Evolutionary conservation across 2,888 invertebrate species (phyloP).

Genomic region (Drosophila buzzatii): DNA sequence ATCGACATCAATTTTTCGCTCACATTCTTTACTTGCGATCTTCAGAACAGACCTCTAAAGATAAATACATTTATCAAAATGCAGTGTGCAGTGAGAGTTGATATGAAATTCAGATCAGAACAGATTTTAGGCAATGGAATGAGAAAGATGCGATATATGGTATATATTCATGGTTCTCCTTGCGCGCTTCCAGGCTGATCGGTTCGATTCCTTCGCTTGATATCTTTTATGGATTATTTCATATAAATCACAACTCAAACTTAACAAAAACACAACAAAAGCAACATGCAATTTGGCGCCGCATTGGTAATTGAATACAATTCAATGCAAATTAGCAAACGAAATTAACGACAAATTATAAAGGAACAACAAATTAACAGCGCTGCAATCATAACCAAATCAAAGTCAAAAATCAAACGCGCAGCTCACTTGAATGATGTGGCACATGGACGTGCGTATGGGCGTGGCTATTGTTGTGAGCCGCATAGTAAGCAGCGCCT

Average conservation of each 20-base stretch:
- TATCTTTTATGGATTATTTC: neutral
- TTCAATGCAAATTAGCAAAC: constrained; percentile 31
- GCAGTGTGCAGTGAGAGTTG: constrained; percentile 39
- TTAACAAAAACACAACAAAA: constrained; percentile 36
- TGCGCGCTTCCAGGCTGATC: constrained; percentile 16
- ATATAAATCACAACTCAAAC: constrained; percentile 18
- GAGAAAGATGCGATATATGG: constrained; percentile 6
- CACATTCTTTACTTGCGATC: too few relatives aligned
- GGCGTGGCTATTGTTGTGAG: constrained; percentile 61
- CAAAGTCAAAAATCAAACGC: constrained; percentile 70
- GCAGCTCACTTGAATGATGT: constrained; percentile 83
- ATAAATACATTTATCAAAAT: neutral
- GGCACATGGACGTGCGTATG: constrained; percentile 50
- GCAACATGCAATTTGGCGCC: constrained; percentile 73
- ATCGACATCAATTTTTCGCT: too few relatives aligned
- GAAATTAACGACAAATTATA: constrained; percentile 21
- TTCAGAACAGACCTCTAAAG: neutral
- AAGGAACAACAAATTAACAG: constrained; percentile 24
- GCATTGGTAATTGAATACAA: constrained; percentile 23
- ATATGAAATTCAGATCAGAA: constrained; percentile 21
- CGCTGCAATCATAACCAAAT: constrained; percentile 56
- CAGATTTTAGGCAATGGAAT: constrained; percentile 41
- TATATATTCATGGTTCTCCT: constrained; percentile 1
- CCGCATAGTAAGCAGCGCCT: constrained; percentile 68
- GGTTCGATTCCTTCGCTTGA: constrained; percentile 17